Percentiles rank a stretch among this genome's conserved stretches.
Evolutionary conservation across 2,797 vertebrate species (phyloP).

Genomic region (Sebastes matsubarae): DNA sequence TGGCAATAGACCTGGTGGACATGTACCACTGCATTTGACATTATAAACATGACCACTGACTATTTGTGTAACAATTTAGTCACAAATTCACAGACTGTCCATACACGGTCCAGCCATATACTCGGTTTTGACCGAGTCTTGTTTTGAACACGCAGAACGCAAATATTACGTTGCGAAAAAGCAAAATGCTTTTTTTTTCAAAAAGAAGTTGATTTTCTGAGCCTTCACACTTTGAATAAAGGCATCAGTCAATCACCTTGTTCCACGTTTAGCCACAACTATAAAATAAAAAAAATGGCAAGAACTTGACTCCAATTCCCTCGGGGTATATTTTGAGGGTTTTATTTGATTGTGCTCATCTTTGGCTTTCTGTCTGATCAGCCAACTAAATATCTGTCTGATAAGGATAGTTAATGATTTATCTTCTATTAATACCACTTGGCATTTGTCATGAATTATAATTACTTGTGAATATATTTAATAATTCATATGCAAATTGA

Average conservation of each 20-base stretch:
- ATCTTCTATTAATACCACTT: background rate
- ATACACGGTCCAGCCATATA: too few relatives aligned
- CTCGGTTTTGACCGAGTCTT: too few relatives aligned
- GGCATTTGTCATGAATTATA: conserved; percentile 17
- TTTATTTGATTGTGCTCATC: background rate
- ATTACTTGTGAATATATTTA: conserved; percentile 53
- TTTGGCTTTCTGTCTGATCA: conserved; percentile 8
- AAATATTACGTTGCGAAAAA: too few relatives aligned
- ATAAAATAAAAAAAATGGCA: too few relatives aligned
- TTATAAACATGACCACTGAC: too few relatives aligned
- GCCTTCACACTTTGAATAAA: background rate
- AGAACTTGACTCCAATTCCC: background rate
- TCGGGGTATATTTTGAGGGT: too few relatives aligned
- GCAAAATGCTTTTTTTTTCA: too few relatives aligned
- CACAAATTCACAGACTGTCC: too few relatives aligned
- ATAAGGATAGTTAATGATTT: conserved; percentile 8
- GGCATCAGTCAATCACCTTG: background rate
- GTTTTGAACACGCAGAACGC: too few relatives aligned
- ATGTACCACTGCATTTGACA: too few relatives aligned
- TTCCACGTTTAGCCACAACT: background rate
- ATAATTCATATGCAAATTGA: conserved; percentile 73
- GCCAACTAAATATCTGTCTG: background rate
- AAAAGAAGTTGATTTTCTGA: background rate
- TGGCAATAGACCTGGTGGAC: too few relatives aligned
- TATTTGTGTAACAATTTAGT: too few relatives aligned